Evolutionary conservation across 1,140 invertebrate genomes (phyloP), one percentile per base, ranked within the genome.

Genomic region (Drosophila parabipectinata): DNA sequence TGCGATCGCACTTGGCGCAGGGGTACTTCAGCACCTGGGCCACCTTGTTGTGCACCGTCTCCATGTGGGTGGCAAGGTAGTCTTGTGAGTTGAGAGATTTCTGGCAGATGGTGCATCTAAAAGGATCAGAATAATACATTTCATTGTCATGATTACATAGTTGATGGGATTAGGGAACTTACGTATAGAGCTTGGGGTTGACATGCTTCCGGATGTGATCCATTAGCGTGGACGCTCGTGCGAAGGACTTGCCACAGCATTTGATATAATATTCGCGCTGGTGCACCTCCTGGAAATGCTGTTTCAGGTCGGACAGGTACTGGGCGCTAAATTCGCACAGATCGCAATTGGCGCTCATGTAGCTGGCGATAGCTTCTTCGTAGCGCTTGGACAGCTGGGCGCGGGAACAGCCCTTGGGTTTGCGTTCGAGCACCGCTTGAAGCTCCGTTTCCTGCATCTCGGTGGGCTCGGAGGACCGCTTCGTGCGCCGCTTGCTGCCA

Each of bases 161-260:
- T 1, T 28, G 0, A 28, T 28, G 0, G 6, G 5, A 28, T 5
- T 26, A n/a, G 2, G 9, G 5, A 24, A 74, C 71, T 77, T 56
- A 91, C 90, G 84, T 91, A 30, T 89, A 91, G 18, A 83, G 75
- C 32, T 90, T 87, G 50, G 90, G 90, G 60, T 91, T 90, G 18
- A 84, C 58, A 52, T 91, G 90, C 58, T 88, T 90, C 50, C 88
- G 76, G 34, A 91, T 73, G 59, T 91, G 90, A 30, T 91, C 87
- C 66, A 89, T 82, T 1, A 89, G 80, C 32, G 90, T 89, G 44
- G 73, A 75, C 6, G 80, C 68, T 18, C 84, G 73, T n/a, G 62
- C 67, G 30, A 85, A 91, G 28, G 77, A 59, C 59, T 80, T 91
- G 48, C 83, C 77, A 57, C 90, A 91, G 52, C 90, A 91, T 39